Percentiles rank a stretch among this genome's conserved stretches.
Evolutionary conservation across 1,140 invertebrate genomes (phyloP).

Genomic region (Agraylea sexmaculata): DNA sequence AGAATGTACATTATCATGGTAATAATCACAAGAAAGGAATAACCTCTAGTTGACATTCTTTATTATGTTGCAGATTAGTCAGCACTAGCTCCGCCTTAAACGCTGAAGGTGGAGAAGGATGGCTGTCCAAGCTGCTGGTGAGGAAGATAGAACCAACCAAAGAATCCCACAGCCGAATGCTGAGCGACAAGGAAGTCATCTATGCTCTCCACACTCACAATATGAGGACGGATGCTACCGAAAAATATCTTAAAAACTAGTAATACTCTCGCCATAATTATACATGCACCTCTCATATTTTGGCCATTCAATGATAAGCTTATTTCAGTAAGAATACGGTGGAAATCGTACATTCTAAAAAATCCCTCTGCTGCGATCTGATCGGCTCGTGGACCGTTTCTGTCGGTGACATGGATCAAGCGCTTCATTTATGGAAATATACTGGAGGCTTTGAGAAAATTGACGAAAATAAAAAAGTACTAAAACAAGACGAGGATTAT

Average conservation of each 20-base stretch:
- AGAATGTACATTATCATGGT: too few species aligned
- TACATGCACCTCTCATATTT: not conserved
- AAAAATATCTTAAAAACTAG: conserved; percentile 83
- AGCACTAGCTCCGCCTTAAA: conserved; percentile 36
- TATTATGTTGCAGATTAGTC: conserved; percentile 13
- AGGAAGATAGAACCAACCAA: conserved; percentile 87
- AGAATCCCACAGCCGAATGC: conserved; percentile 87
- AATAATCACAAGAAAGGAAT: too few species aligned
- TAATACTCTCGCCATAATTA: conserved; percentile 28
- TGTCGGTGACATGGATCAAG: conserved; percentile 96
- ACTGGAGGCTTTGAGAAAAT: conserved; percentile 83
- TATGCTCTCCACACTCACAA: conserved; percentile 92
- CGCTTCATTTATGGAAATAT: conserved; percentile 89
- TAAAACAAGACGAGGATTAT: conserved; percentile 71
- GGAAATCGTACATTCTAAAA: conserved; percentile 61
- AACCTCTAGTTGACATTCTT: too few species aligned
- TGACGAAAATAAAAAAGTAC: conserved; percentile 62
- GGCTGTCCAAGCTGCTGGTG: conserved; percentile 81
- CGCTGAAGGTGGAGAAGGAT: conserved; percentile 55
- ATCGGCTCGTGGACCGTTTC: conserved; percentile 82
- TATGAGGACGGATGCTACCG: conserved; percentile 74
- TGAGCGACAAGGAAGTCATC: conserved; percentile 88
- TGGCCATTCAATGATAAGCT: not conserved
- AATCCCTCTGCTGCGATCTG: conserved; percentile 58
- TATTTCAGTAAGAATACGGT: conserved; percentile 66